Base-by-base conservation (phyloP, 2,113 vertebrate genomes). In the Chionodraco myersi region DNA sequence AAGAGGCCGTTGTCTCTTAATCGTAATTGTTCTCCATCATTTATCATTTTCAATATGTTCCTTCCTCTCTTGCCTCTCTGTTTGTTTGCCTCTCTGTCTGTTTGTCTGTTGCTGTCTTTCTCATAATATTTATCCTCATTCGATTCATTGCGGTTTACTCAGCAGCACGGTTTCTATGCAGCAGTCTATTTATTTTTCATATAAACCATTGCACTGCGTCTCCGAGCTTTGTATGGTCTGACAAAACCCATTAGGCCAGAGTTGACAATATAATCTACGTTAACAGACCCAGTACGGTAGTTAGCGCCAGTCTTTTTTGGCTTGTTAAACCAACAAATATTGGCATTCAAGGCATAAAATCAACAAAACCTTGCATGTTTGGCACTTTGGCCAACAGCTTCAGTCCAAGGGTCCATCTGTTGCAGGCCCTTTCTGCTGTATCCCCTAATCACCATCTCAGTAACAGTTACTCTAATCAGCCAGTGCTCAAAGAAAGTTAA, bases 131-230 rank as follows among this genome's bases (percentile, higher is more conserved):
- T 60, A 6, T 78, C 62, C 16, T 58, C 47, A 66, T 86, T 80
- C 8, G 5, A 82, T 69, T 73, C 71, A 61, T 70, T 77, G 84
- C 21, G 59, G 89, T 90, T 84, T 90, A 83, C 77, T 89, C 86
- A 23, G 41, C 83, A 72, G 82, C 23, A 34, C 1, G 2, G 4
- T 9, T 23, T 30, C 53, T 52, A 30, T 71, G 56, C 77, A 77
- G 53, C 49, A 21, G 47, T 56, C 68, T 74, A 45, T 84, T 86
- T 87, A 75, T 72, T 75, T 77, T 82, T 80, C 64, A 69, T 75
- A 78, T 70, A 36, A 86, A 85, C 52, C 62, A 59, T 36, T 83
- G 66, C 59, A 36, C 16, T 15, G 59, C 21, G 12, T 75, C 57
- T 63, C 75, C 52, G 69, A 84, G 23, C 54, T n/a, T 73, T 52